Evolutionary conservation across 92 coral and sea anemone genomes (phyloP).

Genomic region (Hydrozoanthus gracilis): DNA sequence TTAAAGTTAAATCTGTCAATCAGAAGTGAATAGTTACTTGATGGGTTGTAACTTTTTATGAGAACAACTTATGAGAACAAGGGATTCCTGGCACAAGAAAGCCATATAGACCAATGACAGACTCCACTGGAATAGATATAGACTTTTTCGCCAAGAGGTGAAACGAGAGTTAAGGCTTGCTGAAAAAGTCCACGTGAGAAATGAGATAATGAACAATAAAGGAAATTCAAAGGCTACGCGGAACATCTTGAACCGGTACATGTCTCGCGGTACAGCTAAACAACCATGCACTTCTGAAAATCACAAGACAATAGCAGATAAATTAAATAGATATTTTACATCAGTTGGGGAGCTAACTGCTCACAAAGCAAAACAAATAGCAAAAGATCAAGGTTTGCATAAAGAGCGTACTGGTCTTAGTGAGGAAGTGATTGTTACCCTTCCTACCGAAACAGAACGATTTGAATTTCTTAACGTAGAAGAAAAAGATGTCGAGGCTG

Average conservation of each 20-base stretch:
- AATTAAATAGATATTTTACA: conserved; percentile 54
- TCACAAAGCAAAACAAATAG: conserved; percentile 49
- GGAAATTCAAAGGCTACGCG: conserved; percentile 51
- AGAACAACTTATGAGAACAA: conserved; percentile 49
- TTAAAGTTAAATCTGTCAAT: no score
- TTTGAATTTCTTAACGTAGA: conserved; percentile 49
- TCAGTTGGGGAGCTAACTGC: conserved; percentile 64
- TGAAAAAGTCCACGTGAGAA: conserved; percentile 41
- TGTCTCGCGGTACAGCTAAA: conserved; percentile 49
- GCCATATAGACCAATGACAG: conserved; percentile 62
- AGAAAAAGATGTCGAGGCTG: conserved; percentile 48
- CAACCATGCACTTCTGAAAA: conserved; percentile 34
- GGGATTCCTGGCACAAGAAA: conserved; percentile 64
- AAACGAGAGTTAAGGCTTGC: conserved; percentile 42
- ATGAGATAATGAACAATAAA: conserved; percentile 38
- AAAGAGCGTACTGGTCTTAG: conserved; percentile 40
- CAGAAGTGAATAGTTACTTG: no score
- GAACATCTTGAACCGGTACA: conserved; percentile 50
- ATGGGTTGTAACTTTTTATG: no score
- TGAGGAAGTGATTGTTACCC: conserved; percentile 30
- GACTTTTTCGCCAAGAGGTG: conserved; percentile 50
- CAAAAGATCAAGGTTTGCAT: conserved; percentile 47
- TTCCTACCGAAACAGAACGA: conserved; percentile 29
- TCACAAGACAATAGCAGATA: conserved; percentile 46
- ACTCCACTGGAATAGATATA: conserved; percentile 58